Base-by-base conservation (phyloP, 1,140 invertebrate genomes). In the Lepidotrigona ventralis region DNA sequence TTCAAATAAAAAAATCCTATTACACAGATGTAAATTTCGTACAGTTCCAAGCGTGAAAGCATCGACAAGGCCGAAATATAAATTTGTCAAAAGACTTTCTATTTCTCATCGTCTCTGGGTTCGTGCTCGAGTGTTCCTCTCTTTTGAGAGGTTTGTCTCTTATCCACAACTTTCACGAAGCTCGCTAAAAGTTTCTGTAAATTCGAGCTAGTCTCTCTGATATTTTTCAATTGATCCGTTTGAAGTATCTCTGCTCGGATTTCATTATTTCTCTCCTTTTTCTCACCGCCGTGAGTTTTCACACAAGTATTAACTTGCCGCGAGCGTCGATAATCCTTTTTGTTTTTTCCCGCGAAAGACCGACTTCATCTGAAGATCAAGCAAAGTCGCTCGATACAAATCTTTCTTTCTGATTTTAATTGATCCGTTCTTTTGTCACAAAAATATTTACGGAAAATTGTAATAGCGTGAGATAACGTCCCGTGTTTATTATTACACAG, bases 11-110 rank as follows among this genome's bases (percentile, higher is more conserved):
- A 29, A 23, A n/a, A n/a, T 60, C 58, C n/a, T 60, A 23, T 23
- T 14, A 5, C 0, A 19, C 9, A 39, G 9, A 19, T 19, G 11
- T 9, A 19, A 68, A 21, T 23, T 23, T 12, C 21, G 33, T 4
- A 23, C 1, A 70, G n/a, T 70, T 46, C 6, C 4, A 69, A 1
- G 39, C 11, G 6, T 53, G 19, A 71, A 46, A 71, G 51, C 69
- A 33, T 19, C 12, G 39, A 69, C 23, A 6, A 14, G 26, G 19
- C 17, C n/a, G 46, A 33, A 29, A 29, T 26, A 68, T n/a, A 23
- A n/a, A 78, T 79, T 68, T 21, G 14, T 68, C 54, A 21, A 17
- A 33, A n/a, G 68, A 79, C 66, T 79, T 79, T 68, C 60, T 66
- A 53, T 51, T 51, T 66, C 29, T 21, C 39, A 17, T 26, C 75